Evolutionary conservation across 2,888 invertebrate genomes (phyloP), one percentile per base, ranked within the genome.

Genomic region (Entomobrya proxima): DNA sequence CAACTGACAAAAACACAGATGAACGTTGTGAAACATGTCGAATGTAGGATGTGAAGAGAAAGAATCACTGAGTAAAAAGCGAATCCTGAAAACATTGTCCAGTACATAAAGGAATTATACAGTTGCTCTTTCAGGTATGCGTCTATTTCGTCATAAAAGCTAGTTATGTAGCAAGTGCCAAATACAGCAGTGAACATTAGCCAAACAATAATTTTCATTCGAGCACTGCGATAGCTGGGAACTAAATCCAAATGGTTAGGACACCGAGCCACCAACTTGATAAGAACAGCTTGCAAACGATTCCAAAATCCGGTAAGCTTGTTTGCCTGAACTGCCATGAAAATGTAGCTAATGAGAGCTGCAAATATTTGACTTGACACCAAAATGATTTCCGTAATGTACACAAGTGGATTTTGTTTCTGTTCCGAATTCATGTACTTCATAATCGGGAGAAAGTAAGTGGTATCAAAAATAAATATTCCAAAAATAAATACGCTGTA

Each of bases 1-100:
- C 79, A 85, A 24, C 72, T 72, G 15, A 13, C 7, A n/a, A 85
- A 21, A 4, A 79, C 79, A 21, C 74, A 85, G 27, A 32, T 40
- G 24, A 75, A 74, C 13, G 85, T 79, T 13, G 74, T 79, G 75
- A 85, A 85, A n/a, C 72, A 55, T 11, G 79, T 74, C 1, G 85
- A 79, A 50, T 85, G 85, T 24, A 85, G 37, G 52, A 85, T 79
- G 30, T 85, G 85, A 9, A 79, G 13, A 18, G 74, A 85, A 2
- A 85, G 52, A 9, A 85, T 11, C n/a, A 78, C 35, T 0, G 85
- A 69, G 44, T 79, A 85, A 6, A 18, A 37, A 24, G 30, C n/a
- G 24, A 85, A 78, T 30, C 78, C 78, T 1, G 24, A 21, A 27
- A 72, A 85, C 61, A 85, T 69, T n/a, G 32, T 11, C 78, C 72